A percentile compares a stretch with the other conserved stretches of the same genome.
Conservation (phyloP, 2,888 invertebrate species). For the Sinohyriopsis cumingii region DNA sequence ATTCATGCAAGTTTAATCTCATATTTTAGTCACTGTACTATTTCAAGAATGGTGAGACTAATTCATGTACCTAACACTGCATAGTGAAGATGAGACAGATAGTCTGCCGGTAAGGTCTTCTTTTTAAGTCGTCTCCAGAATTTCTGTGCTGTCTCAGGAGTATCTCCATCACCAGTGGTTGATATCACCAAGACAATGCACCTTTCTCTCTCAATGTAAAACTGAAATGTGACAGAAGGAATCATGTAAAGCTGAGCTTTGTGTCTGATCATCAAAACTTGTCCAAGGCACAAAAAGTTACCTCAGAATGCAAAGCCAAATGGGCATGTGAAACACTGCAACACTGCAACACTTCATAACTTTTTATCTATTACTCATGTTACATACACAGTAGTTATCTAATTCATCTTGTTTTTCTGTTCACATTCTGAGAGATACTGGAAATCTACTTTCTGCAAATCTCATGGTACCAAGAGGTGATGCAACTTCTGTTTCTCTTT, state of each 20-base stretch:
- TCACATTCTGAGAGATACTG: too few relatives aligned
- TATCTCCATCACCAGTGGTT: slow-evolving; percentile 77
- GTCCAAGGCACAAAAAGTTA: neutral
- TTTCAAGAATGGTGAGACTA: too few relatives aligned
- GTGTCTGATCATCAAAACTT: neutral
- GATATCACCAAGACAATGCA: slow-evolving; percentile 74
- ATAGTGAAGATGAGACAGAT: slow-evolving; percentile 72
- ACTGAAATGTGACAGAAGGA: slow-evolving; percentile 49
- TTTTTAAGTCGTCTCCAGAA: slow-evolving; percentile 73
- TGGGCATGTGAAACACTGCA: too few relatives aligned
- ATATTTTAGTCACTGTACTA: too few relatives aligned
- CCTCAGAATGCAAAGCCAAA: neutral
- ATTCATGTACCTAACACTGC: slow-evolving; percentile 72
- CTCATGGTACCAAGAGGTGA: too few relatives aligned
- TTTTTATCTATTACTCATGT: too few relatives aligned
- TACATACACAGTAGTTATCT: too few relatives aligned
- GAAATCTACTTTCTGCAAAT: too few relatives aligned
- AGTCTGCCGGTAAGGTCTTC: slow-evolving; percentile 66
- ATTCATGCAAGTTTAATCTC: too few relatives aligned
- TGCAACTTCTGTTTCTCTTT: too few relatives aligned
- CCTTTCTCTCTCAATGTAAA: slow-evolving; percentile 63
- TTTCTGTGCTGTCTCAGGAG: slow-evolving; percentile 75
- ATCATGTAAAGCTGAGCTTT: neutral
- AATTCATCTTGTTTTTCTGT: too few relatives aligned
- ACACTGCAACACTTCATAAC: too few relatives aligned